A percentile compares a stretch with the other conserved stretches of the same genome.
Conservation (phyloP, 2,113 vertebrate genomes). For the Nycticorax nycticorax region DNA sequence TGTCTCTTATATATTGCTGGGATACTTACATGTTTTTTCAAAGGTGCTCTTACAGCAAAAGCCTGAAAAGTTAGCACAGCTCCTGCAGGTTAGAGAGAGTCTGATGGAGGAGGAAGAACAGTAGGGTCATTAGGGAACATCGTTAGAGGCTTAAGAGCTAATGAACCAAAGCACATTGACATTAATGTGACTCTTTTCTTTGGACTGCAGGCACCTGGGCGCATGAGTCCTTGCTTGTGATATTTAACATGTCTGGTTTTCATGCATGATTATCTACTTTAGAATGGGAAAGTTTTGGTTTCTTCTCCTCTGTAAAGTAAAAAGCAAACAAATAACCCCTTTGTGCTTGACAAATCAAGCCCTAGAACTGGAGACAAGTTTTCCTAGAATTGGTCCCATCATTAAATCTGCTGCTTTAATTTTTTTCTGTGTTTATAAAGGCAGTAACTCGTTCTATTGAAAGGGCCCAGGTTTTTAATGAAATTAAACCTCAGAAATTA, state of each 20-base stretch:
- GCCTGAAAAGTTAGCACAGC: conserved; percentile 12
- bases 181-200: conserved; percentile 40
- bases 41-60: background rate
- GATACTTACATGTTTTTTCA: background rate
- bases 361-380: background rate
- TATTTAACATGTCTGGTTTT: background rate
- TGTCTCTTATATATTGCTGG: conserved; percentile 2
- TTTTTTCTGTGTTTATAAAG: background rate
- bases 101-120: conserved; percentile 40
- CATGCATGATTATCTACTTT: background rate
- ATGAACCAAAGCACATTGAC: conserved; percentile 59
- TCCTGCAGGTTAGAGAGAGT: conserved; percentile 19
- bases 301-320: background rate
- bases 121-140: conserved; percentile 35
- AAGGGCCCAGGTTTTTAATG: background rate
- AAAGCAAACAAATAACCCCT: background rate
- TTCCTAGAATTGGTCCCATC: background rate
- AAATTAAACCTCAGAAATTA: background rate
- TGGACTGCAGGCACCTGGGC: background rate
- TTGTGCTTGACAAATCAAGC: background rate
- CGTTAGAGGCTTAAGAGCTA: conserved; percentile 59
- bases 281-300: background rate
- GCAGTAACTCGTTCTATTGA: background rate
- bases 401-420: background rate
- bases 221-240: background rate